Evolutionary conservation across 2,888 invertebrate species (phyloP).

Genomic region (Exephanes ischioxanthus): DNA sequence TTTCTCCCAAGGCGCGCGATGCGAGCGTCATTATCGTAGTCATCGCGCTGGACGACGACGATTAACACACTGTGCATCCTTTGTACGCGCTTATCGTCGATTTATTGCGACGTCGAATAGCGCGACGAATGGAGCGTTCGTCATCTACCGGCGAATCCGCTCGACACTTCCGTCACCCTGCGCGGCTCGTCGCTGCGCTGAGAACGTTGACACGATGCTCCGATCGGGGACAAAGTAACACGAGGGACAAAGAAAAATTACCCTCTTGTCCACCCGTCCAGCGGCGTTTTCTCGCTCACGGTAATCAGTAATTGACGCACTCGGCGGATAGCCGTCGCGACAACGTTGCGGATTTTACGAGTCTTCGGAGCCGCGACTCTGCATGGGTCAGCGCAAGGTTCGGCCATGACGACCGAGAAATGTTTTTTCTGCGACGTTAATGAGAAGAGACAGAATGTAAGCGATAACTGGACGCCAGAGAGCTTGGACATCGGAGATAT

Average conservation of each 20-base stretch:
- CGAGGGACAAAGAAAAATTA: slow-evolving; percentile 61
- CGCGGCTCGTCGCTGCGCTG: slow-evolving; percentile 5
- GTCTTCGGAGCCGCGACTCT: neutral
- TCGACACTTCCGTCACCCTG: slow-evolving; percentile 59
- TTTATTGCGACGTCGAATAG: slow-evolving; percentile 64
- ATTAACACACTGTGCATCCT: slow-evolving; percentile 59
- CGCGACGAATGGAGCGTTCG: slow-evolving; percentile 33
- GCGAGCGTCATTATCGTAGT: slow-evolving; percentile 17
- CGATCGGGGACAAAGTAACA: slow-evolving; percentile 11
- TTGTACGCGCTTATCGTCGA: slow-evolving; percentile 63
- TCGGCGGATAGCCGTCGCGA: slow-evolving; percentile 32
- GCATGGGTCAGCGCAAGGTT: slow-evolving; percentile 17
- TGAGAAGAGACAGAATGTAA: neutral
- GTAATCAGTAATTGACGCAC: slow-evolving; percentile 62
- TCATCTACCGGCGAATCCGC: slow-evolving; percentile 41
- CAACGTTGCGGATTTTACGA: slow-evolving; percentile 42
- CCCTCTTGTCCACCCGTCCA: neutral
- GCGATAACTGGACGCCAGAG: neutral
- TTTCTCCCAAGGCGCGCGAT: slow-evolving; percentile 30
- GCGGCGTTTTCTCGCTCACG: neutral
- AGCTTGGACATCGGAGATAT: neutral
- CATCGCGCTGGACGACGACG: slow-evolving; percentile 31
- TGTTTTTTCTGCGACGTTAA: slow-evolving; percentile 6
- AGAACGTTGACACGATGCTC: slow-evolving; percentile 46
- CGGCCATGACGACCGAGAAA: slow-evolving; percentile 12